Evolutionary conservation across 1,140 invertebrate genomes (phyloP).

Genomic region (Drosophila asahinai): DNA sequence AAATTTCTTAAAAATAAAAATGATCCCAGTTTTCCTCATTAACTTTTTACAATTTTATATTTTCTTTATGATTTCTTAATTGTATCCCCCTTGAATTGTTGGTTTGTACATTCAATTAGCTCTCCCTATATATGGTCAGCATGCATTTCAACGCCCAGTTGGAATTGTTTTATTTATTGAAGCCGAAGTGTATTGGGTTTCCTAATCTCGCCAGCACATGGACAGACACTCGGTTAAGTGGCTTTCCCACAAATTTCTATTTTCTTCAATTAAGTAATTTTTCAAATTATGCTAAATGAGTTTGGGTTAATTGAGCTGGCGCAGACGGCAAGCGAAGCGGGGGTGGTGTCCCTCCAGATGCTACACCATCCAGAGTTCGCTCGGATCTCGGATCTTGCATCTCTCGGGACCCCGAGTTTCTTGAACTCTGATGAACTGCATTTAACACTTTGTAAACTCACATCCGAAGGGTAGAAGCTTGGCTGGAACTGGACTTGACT

Average conservation of each 20-base stretch:
- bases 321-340: conserved; percentile 9
- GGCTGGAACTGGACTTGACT: conserved; percentile 22
- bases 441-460: conserved; percentile 72
- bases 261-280: conserved; percentile 76
- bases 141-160: conserved; percentile 1
- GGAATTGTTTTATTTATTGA: conserved; percentile 24
- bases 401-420: conserved; percentile 43
- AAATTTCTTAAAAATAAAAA: background rate
- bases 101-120: background rate
- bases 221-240: conserved; percentile 28
- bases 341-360: conserved; percentile 18
- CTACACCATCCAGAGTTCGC: conserved; percentile 1
- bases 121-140: background rate
- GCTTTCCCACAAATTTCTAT: conserved; percentile 63
- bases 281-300: conserved; percentile 75
- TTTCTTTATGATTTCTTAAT: conserved; percentile 11
- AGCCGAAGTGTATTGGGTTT: conserved; percentile 3
- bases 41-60: background rate
- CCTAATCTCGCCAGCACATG: conserved; percentile 22
- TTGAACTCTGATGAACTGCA: conserved; percentile 64
- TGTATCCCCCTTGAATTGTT: conserved; percentile 1
- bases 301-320: conserved; percentile 68
- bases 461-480: conserved; percentile 37
- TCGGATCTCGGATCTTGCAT: conserved; percentile 3
- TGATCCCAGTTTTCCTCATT: no score